Base-by-base conservation (phyloP, 2,888 invertebrate species). In the Nomada ruficornis region DNA sequence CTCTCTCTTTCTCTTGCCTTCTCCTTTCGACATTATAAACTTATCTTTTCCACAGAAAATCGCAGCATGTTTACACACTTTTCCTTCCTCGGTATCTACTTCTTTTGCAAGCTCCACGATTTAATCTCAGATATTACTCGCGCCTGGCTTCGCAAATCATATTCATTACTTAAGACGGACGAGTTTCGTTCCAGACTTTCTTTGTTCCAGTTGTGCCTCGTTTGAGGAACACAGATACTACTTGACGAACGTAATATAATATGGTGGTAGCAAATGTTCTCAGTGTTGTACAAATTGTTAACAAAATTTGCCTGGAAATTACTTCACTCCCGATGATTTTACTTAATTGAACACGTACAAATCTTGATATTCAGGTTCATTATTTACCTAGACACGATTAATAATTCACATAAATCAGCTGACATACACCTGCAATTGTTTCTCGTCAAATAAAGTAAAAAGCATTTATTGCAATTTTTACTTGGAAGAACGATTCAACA, bases 41-140 rank as follows among this genome's bases (percentile, higher is more conserved):
- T 57, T 60, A 52, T 62, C 67, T 68, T 74, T 57, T 57, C 73
- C 42, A 3, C 18, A 44, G 59, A 71, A 75, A 52, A 50, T 62
- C 47, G 10, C 20, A 36, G 60, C 52, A 64, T 70, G 70, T 44
- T 80, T 79, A 62, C 60, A 69, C 44, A 72, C 69, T 82, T 82
- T 69, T 2, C 13, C 55, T 69, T 29, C 73, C 54, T 15, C 42
- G 13, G 55, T 23, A 18, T 29, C n/a, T 67, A 52, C 52, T 20
- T 42, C 63, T 63, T 55, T 29, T 57, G 15, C 47, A 2, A 72
- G 11, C 20, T 18, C 26, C 44, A 18, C 50, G 55, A 74, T 72
- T 78, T 80, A 74, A 75, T 83, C 71, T 65, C 62, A 57, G 59
- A 83, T 70, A 86, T 84, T 84, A 81, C 82, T 50, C 63, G 52